Percentiles rank a stretch among this genome's conserved stretches.
These are phyloP conservation scores for Philotrypesis tridentata DNA, from an alignment of 1,140 invertebrate species.

Conservation along the genomic window DNA sequence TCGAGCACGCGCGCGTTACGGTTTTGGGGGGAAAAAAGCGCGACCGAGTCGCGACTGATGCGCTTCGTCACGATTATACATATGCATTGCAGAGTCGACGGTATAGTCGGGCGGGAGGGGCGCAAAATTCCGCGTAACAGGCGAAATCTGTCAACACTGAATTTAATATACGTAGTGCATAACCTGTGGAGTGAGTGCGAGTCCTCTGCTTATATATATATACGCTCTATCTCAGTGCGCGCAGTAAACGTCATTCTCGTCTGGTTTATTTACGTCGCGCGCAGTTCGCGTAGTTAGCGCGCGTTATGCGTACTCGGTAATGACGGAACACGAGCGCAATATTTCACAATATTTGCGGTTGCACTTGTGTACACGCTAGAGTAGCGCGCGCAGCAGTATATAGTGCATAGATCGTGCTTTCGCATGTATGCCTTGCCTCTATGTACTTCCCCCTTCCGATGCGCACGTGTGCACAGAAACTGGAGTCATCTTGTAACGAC, in stretches of 20 bases:
- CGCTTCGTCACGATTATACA: not conserved
- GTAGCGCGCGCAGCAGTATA: not conserved
- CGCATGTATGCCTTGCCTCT: not conserved
- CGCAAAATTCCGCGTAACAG: not conserved
- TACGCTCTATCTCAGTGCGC: too few relatives aligned
- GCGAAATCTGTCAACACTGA: not conserved
- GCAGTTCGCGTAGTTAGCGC: not conserved
- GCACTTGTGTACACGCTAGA: not conserved
- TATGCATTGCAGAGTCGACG: not conserved
- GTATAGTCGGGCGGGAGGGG: too few relatives aligned
- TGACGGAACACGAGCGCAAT: not conserved
- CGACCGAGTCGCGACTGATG: not conserved
- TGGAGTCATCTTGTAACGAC: not conserved
- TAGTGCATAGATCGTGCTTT: not conserved
- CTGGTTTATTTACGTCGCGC: not conserved
- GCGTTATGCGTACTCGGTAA: not conserved
- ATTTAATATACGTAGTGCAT: constrained; percentile 10
- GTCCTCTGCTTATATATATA: not conserved
- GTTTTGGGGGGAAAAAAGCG: not conserved
- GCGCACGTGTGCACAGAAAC: not conserved
- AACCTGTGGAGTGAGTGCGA: not conserved
- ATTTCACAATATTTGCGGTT: constrained; percentile 5
- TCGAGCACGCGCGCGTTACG: too few relatives aligned
- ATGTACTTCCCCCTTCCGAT: not conserved
- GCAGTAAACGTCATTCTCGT: not conserved